These are phyloP conservation scores for Euplagia quadripunctaria DNA, from an alignment of 2,888 invertebrate species.

Conservation along the genomic window DNA sequence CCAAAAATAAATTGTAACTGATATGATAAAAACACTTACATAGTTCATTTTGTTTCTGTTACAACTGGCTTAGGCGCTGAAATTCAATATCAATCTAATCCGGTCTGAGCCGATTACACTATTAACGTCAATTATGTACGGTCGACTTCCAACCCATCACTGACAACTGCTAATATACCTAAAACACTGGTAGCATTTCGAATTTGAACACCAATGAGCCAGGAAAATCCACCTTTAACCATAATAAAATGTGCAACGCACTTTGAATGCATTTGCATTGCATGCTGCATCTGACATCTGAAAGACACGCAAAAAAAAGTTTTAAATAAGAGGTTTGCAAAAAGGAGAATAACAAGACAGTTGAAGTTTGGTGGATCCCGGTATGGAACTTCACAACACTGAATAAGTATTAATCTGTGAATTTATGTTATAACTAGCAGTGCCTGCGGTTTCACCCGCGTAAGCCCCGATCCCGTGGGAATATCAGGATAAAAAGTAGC, in stretches of 20 bases:
- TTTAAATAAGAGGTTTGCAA: neutral
- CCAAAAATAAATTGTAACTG: neutral
- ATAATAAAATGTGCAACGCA: too few relatives aligned
- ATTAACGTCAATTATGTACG: neutral
- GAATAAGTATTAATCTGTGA: too few relatives aligned
- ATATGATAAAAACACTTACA: neutral
- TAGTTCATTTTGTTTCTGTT: neutral
- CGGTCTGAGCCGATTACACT: neutral
- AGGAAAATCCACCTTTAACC: too few relatives aligned
- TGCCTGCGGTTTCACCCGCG: too few relatives aligned
- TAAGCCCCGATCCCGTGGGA: too few relatives aligned
- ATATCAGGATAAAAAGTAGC: too few relatives aligned
- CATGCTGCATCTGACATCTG: too few relatives aligned
- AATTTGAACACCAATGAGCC: neutral
- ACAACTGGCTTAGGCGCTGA: neutral
- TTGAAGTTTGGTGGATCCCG: neutral
- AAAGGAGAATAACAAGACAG: neutral
- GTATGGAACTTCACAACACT: neutral
- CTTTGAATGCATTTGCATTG: too few relatives aligned
- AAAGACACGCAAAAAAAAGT: too few relatives aligned
- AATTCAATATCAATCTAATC: conserved; percentile 1
- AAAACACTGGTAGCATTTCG: neutral
- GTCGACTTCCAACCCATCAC: neutral
- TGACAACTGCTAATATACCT: neutral
- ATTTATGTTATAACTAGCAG: too few relatives aligned